phyloP scores from a whole-genome alignment of 2,113 vertebrate species.

The Stictonetta naevosa region DNA sequence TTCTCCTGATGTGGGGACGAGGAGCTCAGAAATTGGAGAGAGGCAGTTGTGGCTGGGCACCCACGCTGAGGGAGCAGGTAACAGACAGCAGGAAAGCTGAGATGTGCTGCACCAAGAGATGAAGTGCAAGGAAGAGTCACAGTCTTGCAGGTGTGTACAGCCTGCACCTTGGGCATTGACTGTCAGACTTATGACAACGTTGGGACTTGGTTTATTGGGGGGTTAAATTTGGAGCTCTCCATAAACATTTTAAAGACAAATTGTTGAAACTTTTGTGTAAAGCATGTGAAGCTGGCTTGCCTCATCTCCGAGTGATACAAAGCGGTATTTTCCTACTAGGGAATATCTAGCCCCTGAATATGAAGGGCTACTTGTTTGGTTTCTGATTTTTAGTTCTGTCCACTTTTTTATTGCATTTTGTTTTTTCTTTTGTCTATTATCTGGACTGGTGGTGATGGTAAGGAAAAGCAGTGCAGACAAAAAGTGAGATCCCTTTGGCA shows the following conservation, averaged over 20 bases:
- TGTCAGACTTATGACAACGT: background rate
- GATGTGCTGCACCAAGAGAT: fast-evolving
- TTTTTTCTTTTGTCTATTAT: background rate
- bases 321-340: background rate
- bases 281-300: background rate
- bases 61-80: background rate
- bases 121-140: background rate
- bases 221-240: background rate
- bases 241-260: background rate
- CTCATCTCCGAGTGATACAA: background rate
- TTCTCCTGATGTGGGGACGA: background rate
- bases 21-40: background rate
- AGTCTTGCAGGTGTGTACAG: background rate
- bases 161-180: fast-evolving
- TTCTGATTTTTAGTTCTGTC: constrained; percentile 1
- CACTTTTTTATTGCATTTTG: constrained; percentile 7
- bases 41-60: fast-evolving
- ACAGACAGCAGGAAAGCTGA: background rate
- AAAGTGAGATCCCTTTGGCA: background rate
- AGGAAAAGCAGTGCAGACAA: background rate
- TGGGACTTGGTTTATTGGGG: background rate
- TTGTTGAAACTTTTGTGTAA: background rate
- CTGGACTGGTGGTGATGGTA: background rate
- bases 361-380: background rate
- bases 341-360: background rate